These are phyloP conservation scores for Phoeniculus purpureus DNA, from an alignment of 2,797 vertebrate genomes.

Conservation along the genomic window DNA sequence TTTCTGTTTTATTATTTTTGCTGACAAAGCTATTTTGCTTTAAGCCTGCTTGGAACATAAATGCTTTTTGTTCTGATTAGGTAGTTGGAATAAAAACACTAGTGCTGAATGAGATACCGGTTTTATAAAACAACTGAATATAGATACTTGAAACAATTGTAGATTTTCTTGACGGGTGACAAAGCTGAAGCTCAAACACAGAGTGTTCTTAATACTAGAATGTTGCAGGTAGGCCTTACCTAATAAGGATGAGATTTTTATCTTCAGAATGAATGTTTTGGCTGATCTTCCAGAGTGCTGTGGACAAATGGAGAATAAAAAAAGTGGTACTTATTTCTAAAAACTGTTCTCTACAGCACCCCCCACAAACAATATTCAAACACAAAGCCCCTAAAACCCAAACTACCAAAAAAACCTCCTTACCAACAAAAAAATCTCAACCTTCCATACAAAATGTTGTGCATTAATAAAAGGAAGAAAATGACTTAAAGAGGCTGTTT, in stretches of 20 bases:
- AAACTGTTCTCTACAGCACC: background rate
- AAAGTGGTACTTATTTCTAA: background rate
- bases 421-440: background rate
- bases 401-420: background rate
- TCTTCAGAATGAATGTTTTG: background rate
- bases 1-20: background rate
- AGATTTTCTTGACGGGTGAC: background rate
- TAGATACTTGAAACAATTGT: background rate
- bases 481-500: background rate
- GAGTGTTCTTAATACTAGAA: background rate
- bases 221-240: background rate
- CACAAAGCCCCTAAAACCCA: background rate
- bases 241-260: background rate
- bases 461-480: background rate
- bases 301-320: background rate
- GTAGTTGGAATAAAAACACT: background rate
- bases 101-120: background rate
- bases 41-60: background rate
- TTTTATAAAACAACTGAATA: background rate
- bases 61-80: background rate
- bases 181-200: background rate
- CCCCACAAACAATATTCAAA: accelerated
- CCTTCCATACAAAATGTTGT: background rate
- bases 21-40: background rate
- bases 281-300: background rate